A percentile compares a stretch with the other conserved stretches of the same genome.
Conservation (phyloP, 2,797 vertebrate species). For the Diglossa cyanea region DNA sequence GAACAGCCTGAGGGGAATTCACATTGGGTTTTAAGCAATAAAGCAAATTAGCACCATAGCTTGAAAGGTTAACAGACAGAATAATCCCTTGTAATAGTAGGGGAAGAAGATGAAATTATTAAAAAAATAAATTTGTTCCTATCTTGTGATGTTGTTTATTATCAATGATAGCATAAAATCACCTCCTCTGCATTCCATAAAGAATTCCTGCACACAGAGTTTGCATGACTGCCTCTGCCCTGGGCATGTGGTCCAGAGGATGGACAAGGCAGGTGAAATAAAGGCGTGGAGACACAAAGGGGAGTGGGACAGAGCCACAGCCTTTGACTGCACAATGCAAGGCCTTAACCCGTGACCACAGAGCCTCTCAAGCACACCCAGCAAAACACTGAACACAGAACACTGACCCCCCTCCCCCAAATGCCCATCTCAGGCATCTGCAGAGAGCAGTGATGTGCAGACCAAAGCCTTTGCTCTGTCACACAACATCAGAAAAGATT, state of each 20-base stretch:
- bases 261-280: not conserved
- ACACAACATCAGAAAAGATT: not conserved
- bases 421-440: not conserved
- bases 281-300: not conserved
- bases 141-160: not conserved
- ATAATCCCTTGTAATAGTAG: not conserved
- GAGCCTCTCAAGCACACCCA: not conserved
- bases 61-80: slow-evolving; percentile 42
- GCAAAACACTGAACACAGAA: not conserved
- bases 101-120: not conserved
- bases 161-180: not conserved
- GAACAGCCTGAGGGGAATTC: slow-evolving; percentile 24
- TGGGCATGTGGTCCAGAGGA: not conserved
- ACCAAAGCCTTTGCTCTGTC: not conserved
- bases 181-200: not conserved
- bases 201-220: not conserved
- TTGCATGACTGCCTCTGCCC: not conserved
- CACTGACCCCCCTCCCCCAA: not conserved
- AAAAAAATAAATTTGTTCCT: not conserved
- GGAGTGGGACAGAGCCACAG: not conserved
- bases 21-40: slow-evolving; percentile 23
- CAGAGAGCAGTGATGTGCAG: not conserved
- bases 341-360: accelerated
- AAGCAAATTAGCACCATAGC: slow-evolving; percentile 42
- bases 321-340: accelerated